Evolutionary conservation across 2,113 vertebrate genomes (phyloP), one percentile per base, ranked within the genome.

Genomic region (Trachemys scripta): DNA sequence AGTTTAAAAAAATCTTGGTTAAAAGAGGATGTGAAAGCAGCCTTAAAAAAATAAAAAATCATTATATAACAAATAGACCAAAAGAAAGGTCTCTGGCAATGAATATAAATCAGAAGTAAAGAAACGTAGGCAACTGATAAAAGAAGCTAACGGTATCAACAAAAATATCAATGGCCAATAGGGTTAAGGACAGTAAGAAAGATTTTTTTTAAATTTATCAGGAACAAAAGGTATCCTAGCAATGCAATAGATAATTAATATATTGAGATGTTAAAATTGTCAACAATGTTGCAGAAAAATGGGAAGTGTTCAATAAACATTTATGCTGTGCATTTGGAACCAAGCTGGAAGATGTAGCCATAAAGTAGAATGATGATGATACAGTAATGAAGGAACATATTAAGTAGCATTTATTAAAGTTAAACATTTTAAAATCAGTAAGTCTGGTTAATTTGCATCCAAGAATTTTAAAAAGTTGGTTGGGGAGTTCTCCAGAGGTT

Each of bases 11-110:
- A 45, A 69, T 89, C 76, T 95, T 82, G 59, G 38, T 90, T 97
- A 49, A 95, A 96, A 93, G 94, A 95, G 96, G 96, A 96, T 96
- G 88, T 96, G 94, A 96, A 96, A 96, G 87, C 72, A 82, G 89
- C 59, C 93, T 69, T 35, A 95, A 95, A 96, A 79, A 79, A 80
- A 94, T 57, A 72, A 94, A 92, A 94, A 96, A 95, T 97, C 92
- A 90, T 93, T 93, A 75, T 90, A n/a, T 88, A 97, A 93, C 85
- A 95, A 96, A 97, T 94, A 82, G 92, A 96, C 95, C 35, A 84
- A 94, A 90, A 92, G 96, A 96, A 97, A 95, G 95, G 96, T 96
- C 96, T 96, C 93, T 89, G 87, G 95, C 17, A 13, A 95, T 88
- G 54, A 76, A 51, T 5, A 31, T 38, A 88, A 93, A 85, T 85